phyloP scores from a whole-genome alignment of 2,888 invertebrate species.

The Empis stercorea region DNA sequence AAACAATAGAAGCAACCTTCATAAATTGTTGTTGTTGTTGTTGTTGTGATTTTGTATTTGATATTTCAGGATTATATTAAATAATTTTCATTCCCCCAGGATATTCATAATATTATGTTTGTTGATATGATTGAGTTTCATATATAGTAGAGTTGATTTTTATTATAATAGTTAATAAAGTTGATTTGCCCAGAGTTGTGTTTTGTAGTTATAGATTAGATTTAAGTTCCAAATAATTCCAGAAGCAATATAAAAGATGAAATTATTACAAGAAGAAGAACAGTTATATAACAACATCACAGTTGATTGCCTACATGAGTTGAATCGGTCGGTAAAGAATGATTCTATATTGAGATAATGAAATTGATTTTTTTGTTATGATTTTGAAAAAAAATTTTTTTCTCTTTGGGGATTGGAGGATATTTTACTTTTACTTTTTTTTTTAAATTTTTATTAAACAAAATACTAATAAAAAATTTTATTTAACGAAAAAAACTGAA shows the following conservation, averaged over 20 bases:
- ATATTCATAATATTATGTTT: no score
- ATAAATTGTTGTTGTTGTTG: no score
- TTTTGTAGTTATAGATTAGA: no score
- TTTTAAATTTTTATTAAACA: not conserved
- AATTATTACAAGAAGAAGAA: constrained; percentile 9
- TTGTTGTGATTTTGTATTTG: no score
- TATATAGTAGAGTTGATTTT: no score
- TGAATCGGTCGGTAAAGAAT: constrained; percentile 35
- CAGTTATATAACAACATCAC: constrained; percentile 25
- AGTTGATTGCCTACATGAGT: constrained; percentile 36
- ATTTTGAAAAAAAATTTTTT: not conserved
- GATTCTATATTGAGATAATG: constrained; percentile 26
- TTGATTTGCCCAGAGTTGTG: no score
- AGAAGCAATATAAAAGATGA: not conserved
- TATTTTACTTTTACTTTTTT: not conserved
- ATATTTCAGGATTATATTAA: no score
- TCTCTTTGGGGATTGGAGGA: not conserved
- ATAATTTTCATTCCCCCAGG: no score
- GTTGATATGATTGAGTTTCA: no score
- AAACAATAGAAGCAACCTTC: constrained; percentile 5
- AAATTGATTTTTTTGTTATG: not conserved
- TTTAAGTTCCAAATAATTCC: not conserved
- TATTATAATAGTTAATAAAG: no score
- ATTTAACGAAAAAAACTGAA: no score
- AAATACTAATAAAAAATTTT: no score